Evolutionary conservation across 2,797 vertebrate species (phyloP).

Genomic region (Erpetoichthys calabaricus): DNA sequence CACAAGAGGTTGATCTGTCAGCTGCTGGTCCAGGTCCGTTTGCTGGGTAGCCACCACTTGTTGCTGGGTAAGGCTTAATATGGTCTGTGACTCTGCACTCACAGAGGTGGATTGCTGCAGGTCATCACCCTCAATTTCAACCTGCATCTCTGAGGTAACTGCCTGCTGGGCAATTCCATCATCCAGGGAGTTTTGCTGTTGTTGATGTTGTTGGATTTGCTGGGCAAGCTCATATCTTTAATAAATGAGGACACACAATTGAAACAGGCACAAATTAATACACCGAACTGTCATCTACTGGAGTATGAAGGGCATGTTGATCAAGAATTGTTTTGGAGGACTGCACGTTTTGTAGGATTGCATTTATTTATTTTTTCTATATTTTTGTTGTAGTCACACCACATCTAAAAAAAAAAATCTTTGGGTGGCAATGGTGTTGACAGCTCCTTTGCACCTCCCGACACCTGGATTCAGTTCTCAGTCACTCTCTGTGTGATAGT

Average conservation of each 20-base stretch:
- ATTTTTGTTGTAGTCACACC: no score
- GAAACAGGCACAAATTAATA: no score
- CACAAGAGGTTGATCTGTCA: constrained; percentile 63
- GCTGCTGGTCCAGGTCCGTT: constrained; percentile 52
- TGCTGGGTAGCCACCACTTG: constrained; percentile 69
- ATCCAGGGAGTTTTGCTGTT: constrained; percentile 43
- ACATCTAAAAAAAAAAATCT: no score
- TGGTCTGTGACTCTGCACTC: constrained; percentile 55
- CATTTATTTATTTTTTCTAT: no score
- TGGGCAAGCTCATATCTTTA: constrained; percentile 81
- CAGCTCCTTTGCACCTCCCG: no score
- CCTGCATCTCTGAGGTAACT: constrained; percentile 68
- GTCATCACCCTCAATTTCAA: constrained; percentile 61
- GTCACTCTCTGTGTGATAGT: no score
- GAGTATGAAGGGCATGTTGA: no score
- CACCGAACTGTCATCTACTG: no score
- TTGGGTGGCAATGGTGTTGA: no score
- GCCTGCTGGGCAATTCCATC: constrained; percentile 52
- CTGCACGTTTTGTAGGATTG: no score
- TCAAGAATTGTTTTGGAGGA: no score
- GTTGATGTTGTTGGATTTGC: constrained; percentile 51
- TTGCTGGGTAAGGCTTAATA: constrained; percentile 68
- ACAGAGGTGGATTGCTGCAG: constrained; percentile 50
- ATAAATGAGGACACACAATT: constrained; percentile 10
- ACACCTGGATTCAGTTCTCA: no score